Evolutionary conservation across 2,797 vertebrate genomes (phyloP).

Genomic region (Eidolon dupreanum): DNA sequence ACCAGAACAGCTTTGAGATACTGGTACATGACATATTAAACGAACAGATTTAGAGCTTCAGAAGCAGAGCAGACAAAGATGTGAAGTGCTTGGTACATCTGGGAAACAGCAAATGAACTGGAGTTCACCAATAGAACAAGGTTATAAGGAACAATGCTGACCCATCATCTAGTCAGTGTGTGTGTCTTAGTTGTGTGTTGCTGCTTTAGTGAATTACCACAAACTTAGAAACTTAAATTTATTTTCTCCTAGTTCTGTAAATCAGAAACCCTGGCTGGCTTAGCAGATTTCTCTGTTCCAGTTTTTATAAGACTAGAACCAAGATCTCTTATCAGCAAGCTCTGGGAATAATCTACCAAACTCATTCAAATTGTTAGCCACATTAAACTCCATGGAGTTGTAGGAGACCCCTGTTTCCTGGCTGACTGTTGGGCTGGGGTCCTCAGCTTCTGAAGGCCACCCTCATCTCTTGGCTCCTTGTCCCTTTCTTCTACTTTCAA

Average conservation of each 20-base stretch:
- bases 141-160: not conserved
- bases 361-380: not conserved
- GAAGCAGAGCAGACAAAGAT: not conserved
- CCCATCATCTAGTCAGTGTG: not conserved
- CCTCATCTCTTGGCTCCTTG: not conserved
- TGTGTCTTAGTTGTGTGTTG: not conserved
- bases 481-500: not conserved
- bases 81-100: not conserved
- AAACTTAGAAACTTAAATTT: not conserved
- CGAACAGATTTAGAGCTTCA: not conserved
- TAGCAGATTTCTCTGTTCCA: not conserved
- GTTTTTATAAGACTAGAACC: not conserved
- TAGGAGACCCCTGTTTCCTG: not conserved
- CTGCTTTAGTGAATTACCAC: not conserved
- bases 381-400: not conserved
- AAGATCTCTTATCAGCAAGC: not conserved
- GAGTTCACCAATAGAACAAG: not conserved
- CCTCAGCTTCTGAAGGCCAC: not conserved
- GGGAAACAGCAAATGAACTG: not conserved
- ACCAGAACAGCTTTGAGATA: not conserved
- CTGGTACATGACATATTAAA: not conserved
- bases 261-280: not conserved
- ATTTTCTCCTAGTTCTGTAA: not conserved
- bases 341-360: slow-evolving; percentile 17
- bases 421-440: not conserved